These are phyloP conservation scores for Hypotaenidia philippensis DNA, from an alignment of 2,797 vertebrate genomes.

Conservation along the genomic window DNA sequence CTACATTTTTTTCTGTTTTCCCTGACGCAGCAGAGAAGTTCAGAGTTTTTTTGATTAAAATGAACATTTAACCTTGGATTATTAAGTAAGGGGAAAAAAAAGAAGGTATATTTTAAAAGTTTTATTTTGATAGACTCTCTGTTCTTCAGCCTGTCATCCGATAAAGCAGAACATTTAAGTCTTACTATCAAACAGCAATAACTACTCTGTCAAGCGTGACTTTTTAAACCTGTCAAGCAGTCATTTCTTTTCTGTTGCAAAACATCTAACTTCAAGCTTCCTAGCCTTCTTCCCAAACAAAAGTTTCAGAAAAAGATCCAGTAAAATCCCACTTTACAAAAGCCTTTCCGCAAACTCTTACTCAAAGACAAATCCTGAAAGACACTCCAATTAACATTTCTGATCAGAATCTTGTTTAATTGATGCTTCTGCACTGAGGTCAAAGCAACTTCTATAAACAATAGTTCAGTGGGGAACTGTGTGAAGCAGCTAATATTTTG, in stretches of 20 bases:
- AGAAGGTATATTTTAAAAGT: background rate
- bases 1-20: background rate
- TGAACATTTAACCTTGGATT: constrained; percentile 18
- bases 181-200: constrained; percentile 58
- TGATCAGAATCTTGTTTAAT: background rate
- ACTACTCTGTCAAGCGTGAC: constrained; percentile 61
- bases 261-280: constrained; percentile 60
- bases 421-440: background rate
- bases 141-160: constrained; percentile 63
- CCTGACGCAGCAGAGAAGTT: constrained; percentile 5
- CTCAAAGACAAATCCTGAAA: background rate
- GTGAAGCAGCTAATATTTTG: background rate
- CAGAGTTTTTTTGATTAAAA: constrained; percentile 59
- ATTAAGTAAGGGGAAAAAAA: background rate
- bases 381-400: background rate
- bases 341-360: background rate
- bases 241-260: constrained; percentile 63
- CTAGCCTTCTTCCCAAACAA: constrained; percentile 13
- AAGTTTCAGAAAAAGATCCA: constrained; percentile 23
- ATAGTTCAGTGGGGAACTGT: background rate
- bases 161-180: constrained; percentile 68
- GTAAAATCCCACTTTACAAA: background rate
- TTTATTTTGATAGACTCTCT: constrained; percentile 59
- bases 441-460: background rate
- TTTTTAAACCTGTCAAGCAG: constrained; percentile 74